Conservation (phyloP, 2,797 vertebrate species). For the Perodicticus potto region DNA sequence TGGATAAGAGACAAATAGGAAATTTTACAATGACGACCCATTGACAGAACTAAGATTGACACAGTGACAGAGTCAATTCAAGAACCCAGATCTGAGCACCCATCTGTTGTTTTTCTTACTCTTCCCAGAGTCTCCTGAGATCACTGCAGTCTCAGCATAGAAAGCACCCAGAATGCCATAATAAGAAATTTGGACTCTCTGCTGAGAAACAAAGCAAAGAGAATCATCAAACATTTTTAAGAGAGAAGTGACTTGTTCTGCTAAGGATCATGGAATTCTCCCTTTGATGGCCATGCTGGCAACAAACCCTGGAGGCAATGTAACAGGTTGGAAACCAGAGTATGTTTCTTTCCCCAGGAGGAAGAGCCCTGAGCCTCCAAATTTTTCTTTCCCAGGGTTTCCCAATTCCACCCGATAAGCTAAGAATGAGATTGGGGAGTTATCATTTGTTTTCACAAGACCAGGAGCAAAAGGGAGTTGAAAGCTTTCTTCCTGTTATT, state of each 20-base stretch:
- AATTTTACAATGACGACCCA: not conserved
- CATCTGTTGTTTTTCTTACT: not conserved
- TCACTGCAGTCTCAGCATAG: not conserved
- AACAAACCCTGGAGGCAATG: not conserved
- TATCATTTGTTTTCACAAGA: conserved; percentile 74
- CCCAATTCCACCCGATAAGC: conserved; percentile 72
- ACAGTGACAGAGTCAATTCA: not conserved
- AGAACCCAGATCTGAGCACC: not conserved
- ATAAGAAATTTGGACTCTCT: not conserved
- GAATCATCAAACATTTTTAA: not conserved
- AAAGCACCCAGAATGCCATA: not conserved
- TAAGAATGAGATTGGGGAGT: conserved; percentile 55
- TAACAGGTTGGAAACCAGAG: not conserved
- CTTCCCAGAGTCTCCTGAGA: not conserved
- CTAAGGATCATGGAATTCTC: not conserved
- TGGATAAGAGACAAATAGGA: not conserved
- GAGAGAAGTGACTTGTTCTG: not conserved
- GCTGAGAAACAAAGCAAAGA: not conserved
- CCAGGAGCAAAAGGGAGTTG: conserved; percentile 16
- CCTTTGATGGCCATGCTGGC: not conserved
- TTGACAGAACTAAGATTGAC: not conserved
- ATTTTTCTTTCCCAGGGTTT: conserved; percentile 60
- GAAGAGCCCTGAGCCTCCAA: conserved; percentile 3
- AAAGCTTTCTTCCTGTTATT: conserved; percentile 78
- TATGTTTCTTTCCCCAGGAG: not conserved